phyloP scores from a whole-genome alignment of 2,888 invertebrate species.

The Dynastes tityus region DNA sequence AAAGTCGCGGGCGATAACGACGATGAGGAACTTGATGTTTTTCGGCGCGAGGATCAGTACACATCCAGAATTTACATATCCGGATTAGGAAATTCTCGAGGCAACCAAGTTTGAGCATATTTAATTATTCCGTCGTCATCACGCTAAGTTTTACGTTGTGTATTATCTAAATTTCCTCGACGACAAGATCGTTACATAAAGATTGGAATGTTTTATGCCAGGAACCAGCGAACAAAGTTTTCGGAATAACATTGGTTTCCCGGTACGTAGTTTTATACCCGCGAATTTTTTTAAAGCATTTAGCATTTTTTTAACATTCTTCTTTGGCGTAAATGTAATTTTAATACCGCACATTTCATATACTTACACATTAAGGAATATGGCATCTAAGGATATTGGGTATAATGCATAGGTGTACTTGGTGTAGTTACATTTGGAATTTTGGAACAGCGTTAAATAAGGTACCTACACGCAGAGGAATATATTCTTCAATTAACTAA shows the following conservation, averaged over 20 bases:
- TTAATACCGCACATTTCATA: background rate
- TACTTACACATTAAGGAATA: too few species aligned
- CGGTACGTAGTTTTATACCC: background rate
- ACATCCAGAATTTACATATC: conserved; percentile 26
- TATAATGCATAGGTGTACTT: too few species aligned
- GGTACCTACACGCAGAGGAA: too few species aligned
- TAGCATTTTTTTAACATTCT: background rate
- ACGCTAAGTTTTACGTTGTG: conserved; percentile 19
- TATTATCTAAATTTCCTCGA: conserved; percentile 26
- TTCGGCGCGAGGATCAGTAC: background rate
- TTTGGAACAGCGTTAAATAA: too few species aligned
- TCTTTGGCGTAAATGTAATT: conserved; percentile 6
- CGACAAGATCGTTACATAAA: conserved; percentile 21
- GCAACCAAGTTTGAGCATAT: conserved; percentile 34
- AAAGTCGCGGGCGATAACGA: conserved; percentile 2
- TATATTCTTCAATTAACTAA: too few species aligned
- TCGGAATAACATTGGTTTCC: background rate
- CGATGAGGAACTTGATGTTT: conserved; percentile 10
- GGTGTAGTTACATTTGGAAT: too few species aligned
- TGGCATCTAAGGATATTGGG: too few species aligned
- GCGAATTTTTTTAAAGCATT: background rate
- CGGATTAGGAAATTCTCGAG: conserved; percentile 20
- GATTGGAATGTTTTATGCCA: conserved; percentile 7
- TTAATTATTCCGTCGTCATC: conserved; percentile 24
- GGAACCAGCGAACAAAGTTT: conserved; percentile 5